These are phyloP conservation scores for Eristalis tenax DNA, from an alignment of 2,888 invertebrate genomes.

Conservation along the genomic window DNA sequence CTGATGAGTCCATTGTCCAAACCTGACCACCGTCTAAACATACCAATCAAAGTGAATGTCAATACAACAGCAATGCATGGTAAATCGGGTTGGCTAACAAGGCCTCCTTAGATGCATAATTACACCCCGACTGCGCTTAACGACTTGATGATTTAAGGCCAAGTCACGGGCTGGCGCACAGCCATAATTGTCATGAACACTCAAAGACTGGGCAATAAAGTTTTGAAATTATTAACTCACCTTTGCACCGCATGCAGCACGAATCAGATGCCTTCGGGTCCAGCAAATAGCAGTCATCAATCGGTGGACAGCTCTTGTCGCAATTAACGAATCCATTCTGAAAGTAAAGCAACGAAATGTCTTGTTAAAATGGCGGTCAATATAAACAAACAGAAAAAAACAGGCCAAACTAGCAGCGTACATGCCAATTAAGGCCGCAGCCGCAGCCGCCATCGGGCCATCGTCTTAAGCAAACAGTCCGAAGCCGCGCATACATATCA, in stretches of 20 bases:
- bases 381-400: conserved; percentile 24
- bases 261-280: conserved; percentile 86
- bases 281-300: conserved; percentile 91
- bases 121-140: not conserved
- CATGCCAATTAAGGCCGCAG: conserved; percentile 38
- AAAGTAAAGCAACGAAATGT: conserved; percentile 77
- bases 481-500: conserved; percentile 10
- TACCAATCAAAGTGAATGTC: too few relatives aligned
- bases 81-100: not conserved
- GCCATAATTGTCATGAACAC: not conserved
- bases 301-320: conserved; percentile 89
- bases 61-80: not conserved
- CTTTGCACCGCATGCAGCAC: conserved; percentile 93
- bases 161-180: not conserved
- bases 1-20: too few relatives aligned
- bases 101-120: not conserved
- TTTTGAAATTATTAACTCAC: conserved; percentile 78
- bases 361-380: conserved; percentile 15
- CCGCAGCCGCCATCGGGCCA: conserved; percentile 6
- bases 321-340: conserved; percentile 95
- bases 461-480: conserved; percentile 28
- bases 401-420: conserved; percentile 16
- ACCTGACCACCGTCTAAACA: too few relatives aligned
- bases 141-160: not conserved
- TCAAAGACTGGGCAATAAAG: not conserved